A percentile compares a stretch with the other conserved stretches of the same genome.
Evolutionary conservation across 2,888 invertebrate species (phyloP).

Genomic region (Rhagophthalmus giganteus): DNA sequence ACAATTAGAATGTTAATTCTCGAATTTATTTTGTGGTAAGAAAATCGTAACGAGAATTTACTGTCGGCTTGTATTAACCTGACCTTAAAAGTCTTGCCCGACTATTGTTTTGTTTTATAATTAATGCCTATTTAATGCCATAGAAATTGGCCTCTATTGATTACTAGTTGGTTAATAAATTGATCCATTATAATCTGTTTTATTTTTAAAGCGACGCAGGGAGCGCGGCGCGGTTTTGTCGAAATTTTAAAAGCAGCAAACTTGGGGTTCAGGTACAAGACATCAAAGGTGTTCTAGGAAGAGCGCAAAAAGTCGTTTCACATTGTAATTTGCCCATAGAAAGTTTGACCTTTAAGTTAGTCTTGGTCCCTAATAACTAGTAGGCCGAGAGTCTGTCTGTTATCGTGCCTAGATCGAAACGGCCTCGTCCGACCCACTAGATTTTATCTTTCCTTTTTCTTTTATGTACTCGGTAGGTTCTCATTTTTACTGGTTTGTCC

Average conservation of each 20-base stretch:
- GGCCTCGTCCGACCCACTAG: conserved; percentile 54
- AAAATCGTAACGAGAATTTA: neutral
- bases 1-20: too few relatives aligned
- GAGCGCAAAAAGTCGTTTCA: conserved; percentile 23
- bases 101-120: neutral
- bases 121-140: neutral
- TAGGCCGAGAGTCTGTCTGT: conserved; percentile 52
- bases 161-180: neutral
- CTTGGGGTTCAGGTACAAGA: conserved; percentile 9
- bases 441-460: conserved; percentile 54
- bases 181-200: conserved; percentile 1
- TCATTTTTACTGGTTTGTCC: conserved; percentile 57
- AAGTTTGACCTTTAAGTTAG: conserved; percentile 53
- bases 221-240: neutral
- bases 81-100: too few relatives aligned
- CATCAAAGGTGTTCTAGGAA: conserved; percentile 12
- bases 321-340: conserved; percentile 37
- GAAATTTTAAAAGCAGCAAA: neutral
- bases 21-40: neutral
- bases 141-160: neutral
- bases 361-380: conserved; percentile 52
- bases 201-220: neutral
- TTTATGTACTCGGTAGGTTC: conserved; percentile 55
- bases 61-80: too few relatives aligned
- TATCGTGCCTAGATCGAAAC: conserved; percentile 52